These are phyloP conservation scores for Enteromius trimaculatus DNA, from an alignment of 2,797 vertebrate species.

Conservation along the genomic window DNA sequence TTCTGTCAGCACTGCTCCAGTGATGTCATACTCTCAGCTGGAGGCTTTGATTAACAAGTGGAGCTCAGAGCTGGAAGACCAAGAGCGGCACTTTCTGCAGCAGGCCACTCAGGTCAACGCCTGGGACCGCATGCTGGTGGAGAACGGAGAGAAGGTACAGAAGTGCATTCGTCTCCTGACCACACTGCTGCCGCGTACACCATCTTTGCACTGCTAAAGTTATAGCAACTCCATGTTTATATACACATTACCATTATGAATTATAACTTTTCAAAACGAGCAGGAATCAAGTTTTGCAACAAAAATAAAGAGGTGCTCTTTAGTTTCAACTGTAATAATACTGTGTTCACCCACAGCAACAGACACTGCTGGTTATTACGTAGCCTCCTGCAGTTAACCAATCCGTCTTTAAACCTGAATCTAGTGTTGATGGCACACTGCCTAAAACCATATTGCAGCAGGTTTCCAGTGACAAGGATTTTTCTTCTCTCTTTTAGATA, in stretches of 20 bases:
- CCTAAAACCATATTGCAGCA: background rate
- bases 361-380: background rate
- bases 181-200: background rate
- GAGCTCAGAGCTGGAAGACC: slow-evolving; percentile 96
- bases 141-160: slow-evolving; percentile 90
- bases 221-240: too few relatives aligned
- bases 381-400: background rate
- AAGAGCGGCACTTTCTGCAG: slow-evolving; percentile 95
- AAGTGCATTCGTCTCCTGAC: background rate
- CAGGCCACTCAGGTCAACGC: slow-evolving; percentile 97
- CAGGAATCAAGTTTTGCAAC: background rate
- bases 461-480: background rate
- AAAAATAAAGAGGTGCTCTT: background rate
- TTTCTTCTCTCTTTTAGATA: slow-evolving; percentile 74
- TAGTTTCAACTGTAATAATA: background rate
- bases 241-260: too few relatives aligned
- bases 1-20: slow-evolving; percentile 69
- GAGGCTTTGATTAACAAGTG: slow-evolving; percentile 97
- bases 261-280: background rate
- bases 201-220: background rate
- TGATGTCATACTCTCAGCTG: slow-evolving; percentile 93
- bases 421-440: background rate
- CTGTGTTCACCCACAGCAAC: background rate
- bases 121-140: slow-evolving; percentile 91
- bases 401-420: background rate